Conservation (phyloP, 1,140 invertebrate genomes). For the Drosophila kurseongensis region DNA sequence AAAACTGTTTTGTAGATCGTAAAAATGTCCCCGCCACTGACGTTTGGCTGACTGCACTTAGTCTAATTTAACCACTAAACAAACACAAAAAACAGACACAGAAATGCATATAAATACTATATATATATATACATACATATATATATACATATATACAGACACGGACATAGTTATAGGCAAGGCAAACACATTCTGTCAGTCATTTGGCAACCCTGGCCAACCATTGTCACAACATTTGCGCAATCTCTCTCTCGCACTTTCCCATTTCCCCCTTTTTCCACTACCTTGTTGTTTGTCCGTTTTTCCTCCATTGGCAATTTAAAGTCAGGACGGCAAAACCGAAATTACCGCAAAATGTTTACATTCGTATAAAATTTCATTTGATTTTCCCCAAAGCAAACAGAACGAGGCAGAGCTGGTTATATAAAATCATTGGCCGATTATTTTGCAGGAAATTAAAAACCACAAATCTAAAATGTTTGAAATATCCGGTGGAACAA, state of each 20-base stretch:
- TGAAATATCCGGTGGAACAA: slow-evolving; percentile 82
- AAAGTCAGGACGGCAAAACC: slow-evolving; percentile 62
- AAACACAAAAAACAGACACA: slow-evolving; percentile 35
- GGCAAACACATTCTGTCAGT: slow-evolving; percentile 56
- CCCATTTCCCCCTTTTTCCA: background rate
- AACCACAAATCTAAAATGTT: slow-evolving; percentile 83
- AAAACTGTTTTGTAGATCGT: slow-evolving; percentile 51
- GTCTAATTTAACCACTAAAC: slow-evolving; percentile 78
- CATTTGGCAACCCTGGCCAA: slow-evolving; percentile 56
- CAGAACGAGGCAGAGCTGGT: background rate
- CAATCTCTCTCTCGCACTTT: slow-evolving; percentile 18
- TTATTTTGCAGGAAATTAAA: slow-evolving; percentile 81
- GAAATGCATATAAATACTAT: background rate
- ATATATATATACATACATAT: slow-evolving; percentile 8
- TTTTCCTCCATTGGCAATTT: slow-evolving; percentile 33
- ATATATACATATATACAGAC: slow-evolving; percentile 6
- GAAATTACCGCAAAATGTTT: slow-evolving; percentile 70
- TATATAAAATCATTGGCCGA: slow-evolving; percentile 58
- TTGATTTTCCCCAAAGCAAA: slow-evolving; percentile 33
- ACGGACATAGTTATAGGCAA: background rate
- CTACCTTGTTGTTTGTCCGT: background rate
- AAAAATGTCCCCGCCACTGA: slow-evolving; percentile 56
- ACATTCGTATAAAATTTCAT: slow-evolving; percentile 64
- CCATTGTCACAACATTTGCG: slow-evolving; percentile 73
- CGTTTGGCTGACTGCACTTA: slow-evolving; percentile 68